These are phyloP conservation scores for Ammodytes dubius DNA, from an alignment of 2,113 vertebrate genomes.

Conservation along the genomic window DNA sequence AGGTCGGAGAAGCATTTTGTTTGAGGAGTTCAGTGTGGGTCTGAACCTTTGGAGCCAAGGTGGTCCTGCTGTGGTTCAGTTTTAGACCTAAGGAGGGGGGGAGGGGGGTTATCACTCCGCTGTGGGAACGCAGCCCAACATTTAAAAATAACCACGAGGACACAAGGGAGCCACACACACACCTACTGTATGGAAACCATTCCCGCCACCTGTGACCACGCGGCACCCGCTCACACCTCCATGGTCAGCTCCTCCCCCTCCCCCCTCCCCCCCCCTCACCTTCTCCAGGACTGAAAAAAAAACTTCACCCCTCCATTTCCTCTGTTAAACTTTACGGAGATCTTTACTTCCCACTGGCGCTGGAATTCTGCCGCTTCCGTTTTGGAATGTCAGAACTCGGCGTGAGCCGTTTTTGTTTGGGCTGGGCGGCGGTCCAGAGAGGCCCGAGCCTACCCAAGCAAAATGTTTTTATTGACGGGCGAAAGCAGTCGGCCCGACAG, in stretches of 20 bases:
- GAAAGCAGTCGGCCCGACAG: slow-evolving; percentile 79
- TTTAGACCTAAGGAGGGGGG: slow-evolving; percentile 22
- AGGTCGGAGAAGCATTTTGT: slow-evolving; percentile 18
- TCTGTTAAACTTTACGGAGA: slow-evolving; percentile 55
- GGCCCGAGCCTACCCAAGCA: slow-evolving; percentile 66
- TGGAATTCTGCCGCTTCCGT: slow-evolving; percentile 66
- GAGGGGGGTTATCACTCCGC: slow-evolving; percentile 38
- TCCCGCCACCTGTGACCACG: slow-evolving; percentile 55
- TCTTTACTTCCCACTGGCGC: slow-evolving; percentile 53
- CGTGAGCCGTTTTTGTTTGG: slow-evolving; percentile 64
- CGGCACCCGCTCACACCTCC: slow-evolving; percentile 41
- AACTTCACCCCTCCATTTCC: slow-evolving; percentile 57
- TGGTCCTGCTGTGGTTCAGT: slow-evolving; percentile 38
- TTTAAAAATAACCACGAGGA: slow-evolving; percentile 36
- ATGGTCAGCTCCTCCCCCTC: slow-evolving; percentile 32
- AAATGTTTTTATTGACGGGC: slow-evolving; percentile 85
- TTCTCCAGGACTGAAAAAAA: slow-evolving; percentile 26
- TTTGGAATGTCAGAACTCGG: slow-evolving; percentile 62
- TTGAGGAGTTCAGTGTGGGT: slow-evolving; percentile 47
- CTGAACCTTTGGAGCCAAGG: slow-evolving; percentile 1
- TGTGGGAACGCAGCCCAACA: slow-evolving; percentile 8
- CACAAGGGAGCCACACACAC: slow-evolving; percentile 48
- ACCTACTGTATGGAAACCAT: slow-evolving; percentile 41
- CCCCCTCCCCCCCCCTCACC: slow-evolving; percentile 21
- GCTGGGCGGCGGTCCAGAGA: slow-evolving; percentile 55